Base-by-base conservation (phyloP, 2,113 vertebrate genomes). In the Oncorhynchus gorbuscha region DNA sequence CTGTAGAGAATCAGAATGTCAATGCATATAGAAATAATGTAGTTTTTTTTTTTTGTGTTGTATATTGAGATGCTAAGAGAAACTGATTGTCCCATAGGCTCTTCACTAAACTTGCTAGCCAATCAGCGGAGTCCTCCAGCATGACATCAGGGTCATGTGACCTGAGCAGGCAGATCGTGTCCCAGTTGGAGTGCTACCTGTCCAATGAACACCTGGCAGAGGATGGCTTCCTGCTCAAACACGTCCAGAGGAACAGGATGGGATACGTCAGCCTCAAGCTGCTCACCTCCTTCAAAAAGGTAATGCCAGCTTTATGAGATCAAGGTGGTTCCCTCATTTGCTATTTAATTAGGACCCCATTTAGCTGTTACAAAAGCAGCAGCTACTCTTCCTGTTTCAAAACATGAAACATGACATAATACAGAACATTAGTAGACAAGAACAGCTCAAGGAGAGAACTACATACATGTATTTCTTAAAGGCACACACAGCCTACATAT, bases 241-340 rank as follows among this genome's bases (percentile, higher is more conserved):
- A 96, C 0, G 91, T 96, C 65, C 86, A 94, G 73, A 93, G 94
- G 77, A 96, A 95, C 87, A 95, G 94, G 86, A 88, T 93, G 92
- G 95, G 95, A 6, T 96, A 93, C 0, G 94, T 96, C 86, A 96
- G 94, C 9, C 91, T 96, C 72, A 95, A 96, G 80, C 91, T 96
- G 1, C 93, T 96, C 75, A 95, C 95, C 0, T 95, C 95, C 75
- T 95, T 95, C 89, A 95, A 95, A 84, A 95, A 95, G 93, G 95
- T 95, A 86, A 64, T n/a, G 51, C 14, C 35, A 51, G 14, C 12
- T 14, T 51, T 16, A 51, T 16, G 49, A 51, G 11, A 16, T 51
- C 49, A 51, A 14, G 12, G 3, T 51, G 14, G 14, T 51, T 51
- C 14, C 11, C 49, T 51, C 49, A 51, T 51, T 51, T 51, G 14